phyloP scores from a whole-genome alignment of 2,113 vertebrate species.

The Rhinoptilus africanus region DNA sequence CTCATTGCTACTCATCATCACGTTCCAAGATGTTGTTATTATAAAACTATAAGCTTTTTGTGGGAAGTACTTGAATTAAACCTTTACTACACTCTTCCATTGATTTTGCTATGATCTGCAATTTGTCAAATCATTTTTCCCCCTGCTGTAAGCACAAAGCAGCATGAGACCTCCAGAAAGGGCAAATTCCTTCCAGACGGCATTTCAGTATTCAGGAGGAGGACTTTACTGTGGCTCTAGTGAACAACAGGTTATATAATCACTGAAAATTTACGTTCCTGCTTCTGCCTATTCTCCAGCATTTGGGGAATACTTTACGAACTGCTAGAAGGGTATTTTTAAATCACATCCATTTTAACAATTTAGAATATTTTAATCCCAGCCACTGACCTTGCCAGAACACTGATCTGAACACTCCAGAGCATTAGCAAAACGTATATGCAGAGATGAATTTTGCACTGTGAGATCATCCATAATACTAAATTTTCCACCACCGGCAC shows the following conservation, averaged over 20 bases:
- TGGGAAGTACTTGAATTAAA: not conserved
- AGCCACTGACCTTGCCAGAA: constrained; percentile 14
- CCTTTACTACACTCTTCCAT: not conserved
- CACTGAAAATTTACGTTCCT: constrained; percentile 2
- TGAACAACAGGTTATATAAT: not conserved
- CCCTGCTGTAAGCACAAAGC: not conserved
- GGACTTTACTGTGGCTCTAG: not conserved
- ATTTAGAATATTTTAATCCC: constrained; percentile 29
- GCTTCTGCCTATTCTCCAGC: not conserved
- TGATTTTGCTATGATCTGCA: not conserved
- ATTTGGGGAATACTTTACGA: constrained; percentile 5
- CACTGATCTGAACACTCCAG: not conserved
- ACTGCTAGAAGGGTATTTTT: constrained; percentile 2
- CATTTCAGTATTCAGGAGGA: not conserved
- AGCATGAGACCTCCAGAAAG: not conserved
- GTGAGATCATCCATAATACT: not conserved
- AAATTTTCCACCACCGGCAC: not conserved
- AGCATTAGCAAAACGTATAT: constrained; percentile 9
- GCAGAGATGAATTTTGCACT: not conserved
- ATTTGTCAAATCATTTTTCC: not conserved
- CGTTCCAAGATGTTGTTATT: not conserved
- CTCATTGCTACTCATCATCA: not conserved
- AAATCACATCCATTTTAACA: constrained; percentile 29
- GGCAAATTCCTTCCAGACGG: not conserved
- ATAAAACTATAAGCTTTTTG: not conserved